These are phyloP conservation scores for Pyrocoelia pectoralis DNA, from an alignment of 2,888 invertebrate genomes.

Conservation along the genomic window DNA sequence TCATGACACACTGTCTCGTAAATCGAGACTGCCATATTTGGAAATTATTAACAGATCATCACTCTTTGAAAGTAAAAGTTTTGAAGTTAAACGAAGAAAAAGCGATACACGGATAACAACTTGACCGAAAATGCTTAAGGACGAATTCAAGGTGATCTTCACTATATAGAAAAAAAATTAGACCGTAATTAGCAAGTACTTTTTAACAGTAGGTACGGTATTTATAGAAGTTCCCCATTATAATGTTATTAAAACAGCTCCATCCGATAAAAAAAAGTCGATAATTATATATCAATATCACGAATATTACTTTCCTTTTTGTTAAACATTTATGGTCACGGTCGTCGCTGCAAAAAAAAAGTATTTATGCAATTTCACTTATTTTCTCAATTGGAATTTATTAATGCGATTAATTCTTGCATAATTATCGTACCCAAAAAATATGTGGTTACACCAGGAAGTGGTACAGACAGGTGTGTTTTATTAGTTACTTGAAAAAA, in stretches of 20 bases:
- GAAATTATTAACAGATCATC: not conserved
- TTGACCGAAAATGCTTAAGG: not conserved
- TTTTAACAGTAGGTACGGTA: not conserved
- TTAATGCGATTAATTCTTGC: not conserved
- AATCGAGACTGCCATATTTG: no score
- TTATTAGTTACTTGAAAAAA: not conserved
- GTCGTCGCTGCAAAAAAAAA: not conserved
- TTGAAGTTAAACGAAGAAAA: not conserved
- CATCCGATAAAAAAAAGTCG: not conserved
- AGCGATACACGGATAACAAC: not conserved
- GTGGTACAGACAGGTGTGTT: not conserved
- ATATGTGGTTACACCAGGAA: not conserved
- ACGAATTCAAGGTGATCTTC: not conserved
- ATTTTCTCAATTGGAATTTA: not conserved
- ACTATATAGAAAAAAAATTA: not conserved
- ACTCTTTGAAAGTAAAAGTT: not conserved
- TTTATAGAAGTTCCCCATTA: not conserved
- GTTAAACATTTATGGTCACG: not conserved
- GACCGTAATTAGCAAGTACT: not conserved
- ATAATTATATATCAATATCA: constrained; percentile 1
- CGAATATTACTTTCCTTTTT: not conserved
- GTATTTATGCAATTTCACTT: not conserved
- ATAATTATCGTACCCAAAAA: not conserved
- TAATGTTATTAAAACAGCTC: not conserved
- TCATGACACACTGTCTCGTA: no score